Evolutionary conservation across 2,797 vertebrate genomes (phyloP), one percentile per base, ranked within the genome.

Genomic region (Todus mexicanus): DNA sequence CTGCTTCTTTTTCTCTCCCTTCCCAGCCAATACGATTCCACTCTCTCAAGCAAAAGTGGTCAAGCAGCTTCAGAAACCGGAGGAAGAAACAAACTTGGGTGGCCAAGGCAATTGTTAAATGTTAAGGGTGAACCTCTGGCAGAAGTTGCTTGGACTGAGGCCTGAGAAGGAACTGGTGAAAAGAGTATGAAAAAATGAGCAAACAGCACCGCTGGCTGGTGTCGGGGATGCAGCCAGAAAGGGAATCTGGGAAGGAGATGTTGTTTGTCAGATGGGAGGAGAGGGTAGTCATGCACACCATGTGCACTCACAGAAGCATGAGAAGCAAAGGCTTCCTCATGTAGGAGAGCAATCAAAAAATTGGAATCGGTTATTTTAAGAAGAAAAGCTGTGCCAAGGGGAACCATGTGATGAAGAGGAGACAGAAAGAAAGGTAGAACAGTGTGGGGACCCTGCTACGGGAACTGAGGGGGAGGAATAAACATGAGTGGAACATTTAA

Each of bases 261-360:
- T 12, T 15, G 6, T 51, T 54, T 73, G 26, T 63, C 42, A 61
- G 7, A 35, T 78, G 31, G 8, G 31, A 81, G 70, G 26, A 89
- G 31, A 43, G 40, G 20, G 23, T 59, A 21, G 14, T 43, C 1
- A 2, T 48, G 48, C 43, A 70, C 42, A 76, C 31, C n/a, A 33
- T 0, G 0, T n/a, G 16, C 15, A 15, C 60, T 77, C 53, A 60
- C 10, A 42, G 38, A 56, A 81, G 42, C 3, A 3, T 15, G 27
- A 43, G 31, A 29, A 69, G n/a, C 33, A 79, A 82, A 79, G 33
- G 13, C 12, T 2, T 61, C 27, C 17, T 82, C 22, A 5, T 7
- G 15, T 6, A 38, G 47, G 37, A 82, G 23, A 72, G 48, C 4
- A 29, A 5, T 6, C 53, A 64, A 43, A 48, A 66, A 66, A 35